A percentile compares a stretch with the other conserved stretches of the same genome.
phyloP scores from a whole-genome alignment of 2,113 vertebrate species.

The Rynchops niger region DNA sequence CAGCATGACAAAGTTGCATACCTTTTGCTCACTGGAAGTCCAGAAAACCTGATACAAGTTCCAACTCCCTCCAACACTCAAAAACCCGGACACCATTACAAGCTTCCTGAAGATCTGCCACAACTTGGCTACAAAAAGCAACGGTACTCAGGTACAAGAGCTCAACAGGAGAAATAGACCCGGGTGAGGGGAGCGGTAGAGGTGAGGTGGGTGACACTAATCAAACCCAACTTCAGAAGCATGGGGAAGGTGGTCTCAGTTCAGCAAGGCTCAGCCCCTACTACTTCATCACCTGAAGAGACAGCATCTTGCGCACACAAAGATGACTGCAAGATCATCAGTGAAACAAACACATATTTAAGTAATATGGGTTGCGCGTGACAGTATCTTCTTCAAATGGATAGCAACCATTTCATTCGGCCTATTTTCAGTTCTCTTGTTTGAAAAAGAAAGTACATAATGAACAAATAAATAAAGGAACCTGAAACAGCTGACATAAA shows the following conservation, averaged over 20 bases:
- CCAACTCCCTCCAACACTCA: background rate
- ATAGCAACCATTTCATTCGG: background rate
- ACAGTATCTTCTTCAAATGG: background rate
- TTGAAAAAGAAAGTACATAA: background rate
- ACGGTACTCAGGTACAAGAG: background rate
- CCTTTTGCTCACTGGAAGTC: background rate
- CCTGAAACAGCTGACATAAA: background rate
- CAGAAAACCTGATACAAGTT: background rate
- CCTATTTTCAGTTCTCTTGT: background rate
- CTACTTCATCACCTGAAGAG: background rate
- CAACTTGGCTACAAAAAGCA: background rate
- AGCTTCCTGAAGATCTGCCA: background rate
- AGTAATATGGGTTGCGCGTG: background rate
- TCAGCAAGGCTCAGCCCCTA: background rate
- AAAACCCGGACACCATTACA: fast-evolving
- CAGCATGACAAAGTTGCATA: background rate
- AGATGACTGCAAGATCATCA: background rate
- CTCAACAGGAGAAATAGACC: background rate
- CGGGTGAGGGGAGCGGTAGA: fast-evolving
- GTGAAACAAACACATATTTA: background rate
- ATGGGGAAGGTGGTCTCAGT: background rate
- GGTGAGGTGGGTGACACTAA: background rate
- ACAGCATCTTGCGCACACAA: background rate
- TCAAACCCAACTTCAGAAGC: background rate
- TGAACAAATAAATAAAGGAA: background rate